phyloP scores from a whole-genome alignment of 2,888 invertebrate genomes.

The Hirtodrosophila alboralis region DNA sequence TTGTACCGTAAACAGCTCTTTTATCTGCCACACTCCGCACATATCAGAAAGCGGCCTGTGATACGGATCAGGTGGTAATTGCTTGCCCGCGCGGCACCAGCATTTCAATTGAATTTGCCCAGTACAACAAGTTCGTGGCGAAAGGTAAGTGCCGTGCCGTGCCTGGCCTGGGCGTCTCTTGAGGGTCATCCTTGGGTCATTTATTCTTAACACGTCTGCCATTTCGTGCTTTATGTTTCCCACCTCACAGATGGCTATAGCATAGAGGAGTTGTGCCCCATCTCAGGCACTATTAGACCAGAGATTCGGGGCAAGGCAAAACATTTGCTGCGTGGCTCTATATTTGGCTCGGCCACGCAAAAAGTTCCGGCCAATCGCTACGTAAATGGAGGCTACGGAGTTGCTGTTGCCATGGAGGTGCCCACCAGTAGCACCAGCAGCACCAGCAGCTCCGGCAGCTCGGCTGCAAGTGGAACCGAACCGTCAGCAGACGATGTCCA shows the following conservation, averaged over 20 bases:
- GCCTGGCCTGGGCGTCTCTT: too few relatives aligned
- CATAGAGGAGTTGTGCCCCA: conserved; percentile 82
- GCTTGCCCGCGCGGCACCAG: conserved; percentile 97
- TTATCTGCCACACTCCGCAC: conserved; percentile 95
- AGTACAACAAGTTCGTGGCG: conserved; percentile 86
- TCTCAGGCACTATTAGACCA: conserved; percentile 42
- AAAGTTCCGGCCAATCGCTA: conserved; percentile 80
- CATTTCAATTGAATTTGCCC: conserved; percentile 94
- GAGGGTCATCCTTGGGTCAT: conserved; percentile 32
- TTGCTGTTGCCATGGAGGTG: conserved; percentile 39
- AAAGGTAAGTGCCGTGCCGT: conserved; percentile 76
- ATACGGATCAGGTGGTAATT: conserved; percentile 93
- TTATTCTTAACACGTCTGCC: conserved; percentile 53
- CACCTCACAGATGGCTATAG: conserved; percentile 79
- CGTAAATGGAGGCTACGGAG: conserved; percentile 68
- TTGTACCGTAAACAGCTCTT: conserved; percentile 87
- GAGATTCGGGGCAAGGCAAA: conserved; percentile 80
- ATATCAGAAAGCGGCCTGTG: conserved; percentile 96
- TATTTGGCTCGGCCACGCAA: conserved; percentile 77
- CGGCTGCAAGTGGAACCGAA: conserved; percentile 35
- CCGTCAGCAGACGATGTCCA: conserved; percentile 39
- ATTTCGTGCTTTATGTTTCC: conserved; percentile 45
- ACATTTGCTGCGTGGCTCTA: conserved; percentile 81
- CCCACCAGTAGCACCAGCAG: conserved; percentile 45
- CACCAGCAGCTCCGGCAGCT: conserved; percentile 43